Conservation (phyloP, 2,113 vertebrate species). For the Cyanoderma ruficeps region DNA sequence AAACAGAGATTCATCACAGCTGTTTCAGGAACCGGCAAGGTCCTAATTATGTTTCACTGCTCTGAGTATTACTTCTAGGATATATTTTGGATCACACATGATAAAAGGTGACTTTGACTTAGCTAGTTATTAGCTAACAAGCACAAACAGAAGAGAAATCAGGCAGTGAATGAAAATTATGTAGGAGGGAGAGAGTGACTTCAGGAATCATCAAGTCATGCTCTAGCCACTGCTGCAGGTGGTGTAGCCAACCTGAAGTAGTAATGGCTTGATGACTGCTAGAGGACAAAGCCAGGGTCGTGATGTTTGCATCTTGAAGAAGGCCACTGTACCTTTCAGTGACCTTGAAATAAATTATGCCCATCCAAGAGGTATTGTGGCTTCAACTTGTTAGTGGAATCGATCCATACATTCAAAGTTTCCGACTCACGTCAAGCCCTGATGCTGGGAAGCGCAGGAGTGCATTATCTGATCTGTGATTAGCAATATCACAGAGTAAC, state of each 20-base stretch:
- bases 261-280: background rate
- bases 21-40: background rate
- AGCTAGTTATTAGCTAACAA: background rate
- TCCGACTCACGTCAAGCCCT: background rate
- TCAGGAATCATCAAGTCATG: background rate
- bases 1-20: background rate
- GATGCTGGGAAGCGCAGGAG: background rate
- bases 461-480: background rate
- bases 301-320: background rate
- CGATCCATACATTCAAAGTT: background rate
- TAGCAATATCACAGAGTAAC: background rate
- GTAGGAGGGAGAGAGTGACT: background rate
- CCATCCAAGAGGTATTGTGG: background rate
- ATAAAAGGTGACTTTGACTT: background rate
- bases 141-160: background rate
- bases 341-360: background rate
- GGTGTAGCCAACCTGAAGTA: background rate
- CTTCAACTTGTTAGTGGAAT: background rate
- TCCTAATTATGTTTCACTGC: background rate
- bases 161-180: background rate
- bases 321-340: background rate
- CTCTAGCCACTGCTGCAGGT: background rate
- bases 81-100: background rate
- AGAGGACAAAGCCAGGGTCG: background rate
- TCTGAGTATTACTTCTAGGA: background rate